Evolutionary conservation across 1,140 invertebrate genomes (phyloP).

Genomic region (Glomeris maerens): DNA sequence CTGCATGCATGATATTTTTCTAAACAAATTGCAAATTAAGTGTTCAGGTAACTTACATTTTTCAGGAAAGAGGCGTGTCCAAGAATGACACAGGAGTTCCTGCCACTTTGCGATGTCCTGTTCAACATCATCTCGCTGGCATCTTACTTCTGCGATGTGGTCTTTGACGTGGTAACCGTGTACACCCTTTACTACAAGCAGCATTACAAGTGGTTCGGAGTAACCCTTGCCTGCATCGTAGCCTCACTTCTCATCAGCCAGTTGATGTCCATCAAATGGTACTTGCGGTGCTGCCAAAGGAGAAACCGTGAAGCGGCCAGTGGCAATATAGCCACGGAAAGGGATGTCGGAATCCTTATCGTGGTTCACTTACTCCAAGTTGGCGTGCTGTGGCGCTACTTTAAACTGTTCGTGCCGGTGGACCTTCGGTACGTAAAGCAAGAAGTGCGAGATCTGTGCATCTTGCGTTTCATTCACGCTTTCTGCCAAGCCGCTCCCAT

Average conservation of each 20-base stretch:
- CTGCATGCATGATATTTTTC: too few species aligned
- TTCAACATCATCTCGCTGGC: conserved; percentile 81
- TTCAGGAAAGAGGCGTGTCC: not conserved
- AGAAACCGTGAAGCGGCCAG: not conserved
- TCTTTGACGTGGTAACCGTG: conserved; percentile 70
- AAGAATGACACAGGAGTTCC: conserved; percentile 43
- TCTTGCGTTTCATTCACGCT: conserved; percentile 67
- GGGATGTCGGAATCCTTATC: conserved; percentile 26
- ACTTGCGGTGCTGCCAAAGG: conserved; percentile 33
- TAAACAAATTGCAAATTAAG: too few species aligned
- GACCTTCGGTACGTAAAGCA: conserved; percentile 65
- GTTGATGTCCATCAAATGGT: conserved; percentile 38
- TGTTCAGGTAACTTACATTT: not conserved
- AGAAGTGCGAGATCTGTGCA: conserved; percentile 60
- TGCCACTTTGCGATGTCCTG: conserved; percentile 71
- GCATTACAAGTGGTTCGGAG: conserved; percentile 41
- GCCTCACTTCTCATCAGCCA: conserved; percentile 58
- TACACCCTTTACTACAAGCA: conserved; percentile 55
- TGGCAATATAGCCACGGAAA: not conserved
- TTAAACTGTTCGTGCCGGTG: conserved; percentile 71
- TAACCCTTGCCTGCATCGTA: conserved; percentile 49
- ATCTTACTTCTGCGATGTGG: conserved; percentile 81
- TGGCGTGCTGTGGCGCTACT: conserved; percentile 78
- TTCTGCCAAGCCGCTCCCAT: conserved; percentile 77
- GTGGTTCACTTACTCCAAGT: conserved; percentile 58